Percentiles rank a stretch among this genome's conserved stretches.
Evolutionary conservation across 2,113 vertebrate species (phyloP).

Genomic region (Calonectris borealis): DNA sequence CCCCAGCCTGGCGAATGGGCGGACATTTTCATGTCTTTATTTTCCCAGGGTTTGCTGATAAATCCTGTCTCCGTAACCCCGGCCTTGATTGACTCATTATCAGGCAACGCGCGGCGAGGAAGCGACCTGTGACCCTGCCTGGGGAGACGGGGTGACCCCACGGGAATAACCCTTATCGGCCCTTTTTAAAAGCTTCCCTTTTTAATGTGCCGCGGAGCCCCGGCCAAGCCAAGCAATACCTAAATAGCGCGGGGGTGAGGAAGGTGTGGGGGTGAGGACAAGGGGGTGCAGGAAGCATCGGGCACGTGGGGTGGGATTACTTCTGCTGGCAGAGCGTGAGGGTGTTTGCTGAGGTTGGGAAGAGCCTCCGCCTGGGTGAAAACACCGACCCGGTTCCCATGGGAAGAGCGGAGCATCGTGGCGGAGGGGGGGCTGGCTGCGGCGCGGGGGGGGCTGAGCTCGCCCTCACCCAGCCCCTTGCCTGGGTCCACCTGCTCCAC

Average conservation of each 20-base stretch:
- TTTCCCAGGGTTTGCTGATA: slow-evolving; percentile 51
- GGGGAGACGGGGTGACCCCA: not conserved
- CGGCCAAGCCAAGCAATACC: not conserved
- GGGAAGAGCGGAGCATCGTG: accelerated
- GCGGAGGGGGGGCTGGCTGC: accelerated
- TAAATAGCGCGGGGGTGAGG: accelerated
- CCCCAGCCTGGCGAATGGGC: not conserved
- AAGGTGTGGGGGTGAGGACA: not conserved
- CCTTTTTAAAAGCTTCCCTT: not conserved
- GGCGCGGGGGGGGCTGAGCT: not conserved
- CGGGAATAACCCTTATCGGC: not conserved
- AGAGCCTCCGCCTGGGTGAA: not conserved
- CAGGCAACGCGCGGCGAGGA: not conserved
- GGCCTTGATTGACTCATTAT: not conserved
- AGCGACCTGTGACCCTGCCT: slow-evolving; percentile 36
- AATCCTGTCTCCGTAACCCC: not conserved
- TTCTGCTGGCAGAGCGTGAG: not conserved
- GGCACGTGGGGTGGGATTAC: accelerated
- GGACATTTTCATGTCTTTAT: not conserved
- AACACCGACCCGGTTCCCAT: accelerated
- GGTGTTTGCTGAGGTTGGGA: not conserved
- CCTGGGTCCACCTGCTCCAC: not conserved
- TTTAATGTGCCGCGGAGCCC: not conserved
- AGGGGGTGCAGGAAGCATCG: not conserved
- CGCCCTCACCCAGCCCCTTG: too few species aligned